Conservation (phyloP, 2,888 invertebrate species). For the Acanthosoma haemorrhoidale region DNA sequence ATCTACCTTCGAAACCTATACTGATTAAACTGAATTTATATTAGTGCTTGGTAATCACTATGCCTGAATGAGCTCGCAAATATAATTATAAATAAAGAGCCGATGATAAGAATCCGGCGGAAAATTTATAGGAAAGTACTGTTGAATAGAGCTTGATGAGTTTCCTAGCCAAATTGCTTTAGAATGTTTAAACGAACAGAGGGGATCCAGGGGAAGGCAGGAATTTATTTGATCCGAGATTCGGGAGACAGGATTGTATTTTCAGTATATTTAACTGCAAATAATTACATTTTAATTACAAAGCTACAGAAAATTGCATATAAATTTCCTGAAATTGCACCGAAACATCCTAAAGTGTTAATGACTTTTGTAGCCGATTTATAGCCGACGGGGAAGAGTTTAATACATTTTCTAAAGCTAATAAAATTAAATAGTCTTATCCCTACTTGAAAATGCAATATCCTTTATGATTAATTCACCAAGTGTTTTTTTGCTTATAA, state of each 20-base stretch:
- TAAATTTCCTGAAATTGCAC: neutral
- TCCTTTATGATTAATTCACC: too few species aligned
- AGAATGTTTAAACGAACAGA: neutral
- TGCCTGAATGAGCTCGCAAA: too few species aligned
- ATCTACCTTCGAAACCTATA: too few species aligned
- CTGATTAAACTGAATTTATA: too few species aligned
- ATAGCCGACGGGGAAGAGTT: too few species aligned
- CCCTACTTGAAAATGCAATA: too few species aligned
- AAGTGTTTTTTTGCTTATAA: too few species aligned
- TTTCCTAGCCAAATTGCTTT: neutral
- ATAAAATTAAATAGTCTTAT: too few species aligned
- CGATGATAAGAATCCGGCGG: neutral
- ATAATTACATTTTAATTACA: constrained; percentile 16
- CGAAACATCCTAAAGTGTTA: neutral
- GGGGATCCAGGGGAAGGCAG: neutral
- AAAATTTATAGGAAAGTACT: neutral
- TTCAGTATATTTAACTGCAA: neutral
- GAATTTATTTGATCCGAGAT: neutral
- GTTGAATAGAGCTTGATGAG: neutral
- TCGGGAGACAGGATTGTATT: neutral
- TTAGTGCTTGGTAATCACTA: too few species aligned
- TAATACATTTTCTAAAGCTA: neutral
- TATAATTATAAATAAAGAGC: neutral
- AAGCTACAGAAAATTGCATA: neutral
- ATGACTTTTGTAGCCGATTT: too few species aligned